Percentiles rank a stretch among this genome's conserved stretches.
These are phyloP conservation scores for Malurus cyaneus DNA, from an alignment of 2,113 vertebrate species.

Conservation along the genomic window DNA sequence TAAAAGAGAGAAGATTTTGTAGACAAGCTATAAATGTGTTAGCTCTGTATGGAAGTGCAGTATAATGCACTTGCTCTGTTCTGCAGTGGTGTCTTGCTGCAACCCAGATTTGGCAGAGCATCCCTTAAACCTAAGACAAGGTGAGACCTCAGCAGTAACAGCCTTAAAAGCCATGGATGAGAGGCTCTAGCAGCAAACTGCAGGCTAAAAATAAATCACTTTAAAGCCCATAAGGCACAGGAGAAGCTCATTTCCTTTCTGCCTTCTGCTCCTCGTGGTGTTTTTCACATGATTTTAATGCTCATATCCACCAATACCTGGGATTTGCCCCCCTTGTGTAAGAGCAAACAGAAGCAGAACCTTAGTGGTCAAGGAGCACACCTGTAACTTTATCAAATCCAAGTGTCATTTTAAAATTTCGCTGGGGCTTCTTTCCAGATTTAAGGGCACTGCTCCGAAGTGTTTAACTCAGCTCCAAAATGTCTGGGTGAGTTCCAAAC, in stretches of 20 bases:
- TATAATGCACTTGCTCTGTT: neutral
- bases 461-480: neutral
- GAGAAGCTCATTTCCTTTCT: neutral
- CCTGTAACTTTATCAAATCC: neutral
- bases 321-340: neutral
- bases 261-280: neutral
- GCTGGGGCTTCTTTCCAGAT: neutral
- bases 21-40: neutral
- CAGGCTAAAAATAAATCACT: conserved; percentile 3
- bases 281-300: neutral
- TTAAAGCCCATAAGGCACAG: neutral
- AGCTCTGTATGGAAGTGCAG: neutral
- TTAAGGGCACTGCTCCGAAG: neutral
- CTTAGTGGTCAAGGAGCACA: neutral
- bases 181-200: neutral
- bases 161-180: neutral
- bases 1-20: neutral
- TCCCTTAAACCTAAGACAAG: neutral
- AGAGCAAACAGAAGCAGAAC: neutral
- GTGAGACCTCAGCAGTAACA: neutral
- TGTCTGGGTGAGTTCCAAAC: neutral
- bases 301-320: neutral
- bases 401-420: neutral
- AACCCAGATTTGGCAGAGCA: neutral
- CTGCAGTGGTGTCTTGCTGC: neutral